These are phyloP conservation scores for Diarsia rubi DNA, from an alignment of 2,888 invertebrate species.

Conservation along the genomic window DNA sequence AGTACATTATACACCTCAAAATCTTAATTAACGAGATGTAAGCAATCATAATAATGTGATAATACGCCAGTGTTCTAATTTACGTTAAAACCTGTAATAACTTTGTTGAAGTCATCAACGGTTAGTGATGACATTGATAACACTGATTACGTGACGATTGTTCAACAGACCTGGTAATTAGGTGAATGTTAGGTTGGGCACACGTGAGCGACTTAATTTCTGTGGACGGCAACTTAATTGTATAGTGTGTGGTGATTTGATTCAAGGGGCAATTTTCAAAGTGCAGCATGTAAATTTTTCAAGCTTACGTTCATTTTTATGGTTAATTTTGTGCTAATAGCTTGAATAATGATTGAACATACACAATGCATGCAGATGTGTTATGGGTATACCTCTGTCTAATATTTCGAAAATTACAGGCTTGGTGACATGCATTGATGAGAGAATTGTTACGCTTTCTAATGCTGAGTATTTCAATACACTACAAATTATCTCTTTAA, in stretches of 20 bases:
- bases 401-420: neutral
- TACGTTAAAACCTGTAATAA: constrained; percentile 51
- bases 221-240: constrained; percentile 34
- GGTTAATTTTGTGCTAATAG: constrained; percentile 10
- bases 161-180: constrained; percentile 48
- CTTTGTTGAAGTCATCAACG: constrained; percentile 43
- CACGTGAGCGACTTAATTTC: constrained; percentile 30
- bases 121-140: constrained; percentile 50
- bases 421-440: neutral
- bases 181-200: constrained; percentile 25
- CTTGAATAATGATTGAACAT: neutral
- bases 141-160: constrained; percentile 29
- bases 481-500: neutral
- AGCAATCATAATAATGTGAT: constrained; percentile 30
- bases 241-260: constrained; percentile 12
- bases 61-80: constrained; percentile 42
- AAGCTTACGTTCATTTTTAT: neutral
- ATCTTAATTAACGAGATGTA: constrained; percentile 54
- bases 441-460: neutral
- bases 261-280: constrained; percentile 5
- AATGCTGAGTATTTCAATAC: neutral
- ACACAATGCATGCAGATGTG: neutral
- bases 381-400: neutral
- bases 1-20: constrained; percentile 38
- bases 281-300: constrained; percentile 13